A percentile compares a stretch with the other conserved stretches of the same genome.
phyloP scores from a whole-genome alignment of 2,113 vertebrate species.

The Crypturellus undulatus region DNA sequence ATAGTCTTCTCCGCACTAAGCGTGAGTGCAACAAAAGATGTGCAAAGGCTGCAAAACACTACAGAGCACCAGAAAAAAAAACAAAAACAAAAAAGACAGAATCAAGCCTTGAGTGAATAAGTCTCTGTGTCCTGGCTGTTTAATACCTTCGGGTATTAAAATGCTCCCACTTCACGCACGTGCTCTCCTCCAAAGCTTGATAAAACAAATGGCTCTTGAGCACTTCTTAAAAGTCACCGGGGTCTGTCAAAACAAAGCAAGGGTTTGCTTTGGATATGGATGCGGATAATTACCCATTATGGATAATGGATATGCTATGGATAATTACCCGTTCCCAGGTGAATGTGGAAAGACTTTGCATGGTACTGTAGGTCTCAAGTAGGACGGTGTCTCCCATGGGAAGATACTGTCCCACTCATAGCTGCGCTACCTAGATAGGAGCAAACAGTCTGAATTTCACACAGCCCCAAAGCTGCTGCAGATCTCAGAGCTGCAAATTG shows the following conservation, averaged over 20 bases:
- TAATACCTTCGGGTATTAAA: background rate
- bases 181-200: background rate
- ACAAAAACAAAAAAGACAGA: background rate
- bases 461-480: background rate
- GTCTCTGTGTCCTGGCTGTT: background rate
- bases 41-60: constrained; percentile 51
- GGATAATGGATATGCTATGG: no score
- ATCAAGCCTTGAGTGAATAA: background rate
- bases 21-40: constrained; percentile 19
- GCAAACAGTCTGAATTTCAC: background rate
- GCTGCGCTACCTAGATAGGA: rapidly evolving
- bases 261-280: no score
- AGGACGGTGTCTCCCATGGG: rapidly evolving
- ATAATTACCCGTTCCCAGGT: rapidly evolving
- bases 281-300: no score
- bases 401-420: background rate
- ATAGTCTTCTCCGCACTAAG: constrained; percentile 26
- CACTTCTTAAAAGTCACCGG: background rate
- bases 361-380: background rate
- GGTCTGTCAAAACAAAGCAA: background rate
- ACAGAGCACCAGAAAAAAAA: background rate
- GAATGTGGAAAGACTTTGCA: background rate
- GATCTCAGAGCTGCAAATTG: background rate
- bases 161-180: background rate
- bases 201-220: background rate